A percentile compares a stretch with the other conserved stretches of the same genome.
These are phyloP conservation scores for Mactromeris polynyma DNA, from an alignment of 2,888 invertebrate genomes.

Conservation along the genomic window DNA sequence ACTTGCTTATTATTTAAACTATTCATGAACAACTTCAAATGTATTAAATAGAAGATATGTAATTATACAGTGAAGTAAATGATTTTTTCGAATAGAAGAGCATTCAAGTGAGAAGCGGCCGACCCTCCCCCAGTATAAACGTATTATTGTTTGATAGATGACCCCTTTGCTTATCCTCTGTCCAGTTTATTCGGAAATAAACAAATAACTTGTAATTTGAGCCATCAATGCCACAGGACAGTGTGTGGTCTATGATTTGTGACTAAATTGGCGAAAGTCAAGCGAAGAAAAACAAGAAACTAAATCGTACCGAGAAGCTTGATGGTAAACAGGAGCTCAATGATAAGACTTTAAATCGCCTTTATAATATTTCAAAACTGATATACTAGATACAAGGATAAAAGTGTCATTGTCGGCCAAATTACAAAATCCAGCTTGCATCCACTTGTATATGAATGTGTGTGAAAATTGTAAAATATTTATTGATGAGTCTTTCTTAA, in stretches of 20 bases:
- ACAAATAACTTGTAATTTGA: neutral
- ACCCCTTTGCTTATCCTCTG: neutral
- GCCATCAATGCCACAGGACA: neutral
- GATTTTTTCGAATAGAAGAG: neutral
- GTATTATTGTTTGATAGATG: neutral
- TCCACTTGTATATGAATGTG: no score
- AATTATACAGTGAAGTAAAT: neutral
- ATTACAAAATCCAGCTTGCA: no score
- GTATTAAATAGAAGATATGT: neutral
- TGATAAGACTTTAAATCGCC: no score
- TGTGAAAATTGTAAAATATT: no score
- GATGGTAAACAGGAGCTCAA: no score
- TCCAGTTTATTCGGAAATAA: neutral
- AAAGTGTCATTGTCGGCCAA: no score
- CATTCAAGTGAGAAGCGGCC: neutral
- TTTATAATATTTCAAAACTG: no score
- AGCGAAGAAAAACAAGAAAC: neutral
- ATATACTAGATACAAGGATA: no score
- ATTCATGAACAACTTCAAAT: neutral
- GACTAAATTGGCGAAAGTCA: neutral
- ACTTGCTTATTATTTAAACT: neutral
- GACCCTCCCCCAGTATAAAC: neutral
- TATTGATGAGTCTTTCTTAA: no score
- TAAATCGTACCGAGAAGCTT: neutral
- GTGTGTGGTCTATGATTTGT: neutral